These are phyloP conservation scores for Lemur catta DNA, from an alignment of 2,797 vertebrate genomes.

Conservation along the genomic window DNA sequence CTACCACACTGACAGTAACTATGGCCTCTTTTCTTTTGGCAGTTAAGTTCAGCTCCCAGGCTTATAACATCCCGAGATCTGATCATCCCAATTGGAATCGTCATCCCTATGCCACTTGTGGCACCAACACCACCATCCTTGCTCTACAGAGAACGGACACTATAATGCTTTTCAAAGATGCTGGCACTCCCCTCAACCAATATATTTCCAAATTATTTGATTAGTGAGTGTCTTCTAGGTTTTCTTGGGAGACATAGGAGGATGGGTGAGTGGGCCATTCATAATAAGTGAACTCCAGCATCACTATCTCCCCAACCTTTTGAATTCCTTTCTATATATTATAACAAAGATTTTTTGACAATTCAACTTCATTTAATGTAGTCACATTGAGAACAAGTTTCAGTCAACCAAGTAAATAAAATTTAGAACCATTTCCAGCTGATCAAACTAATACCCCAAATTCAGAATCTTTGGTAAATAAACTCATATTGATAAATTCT, in stretches of 20 bases:
- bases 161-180: neutral
- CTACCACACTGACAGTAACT: neutral
- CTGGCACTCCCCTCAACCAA: neutral
- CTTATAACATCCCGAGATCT: neutral
- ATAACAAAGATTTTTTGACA: neutral
- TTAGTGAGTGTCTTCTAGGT: neutral
- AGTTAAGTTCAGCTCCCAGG: neutral
- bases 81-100: neutral
- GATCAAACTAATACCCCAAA: neutral
- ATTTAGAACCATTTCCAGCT: neutral
- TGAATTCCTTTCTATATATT: neutral
- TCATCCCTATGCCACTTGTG: neutral
- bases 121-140: neutral
- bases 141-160: neutral
- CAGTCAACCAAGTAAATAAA: constrained; percentile 11
- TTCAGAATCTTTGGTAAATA: neutral
- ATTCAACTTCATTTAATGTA: neutral
- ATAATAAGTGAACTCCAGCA: neutral
- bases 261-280: neutral
- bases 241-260: neutral
- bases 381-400: neutral
- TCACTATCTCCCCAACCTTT: neutral
- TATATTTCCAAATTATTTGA: neutral
- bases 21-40: neutral
- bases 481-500: neutral